Evolutionary conservation across 2,797 vertebrate species (phyloP), one percentile per base, ranked within the genome.

Genomic region (Mus minutoides): DNA sequence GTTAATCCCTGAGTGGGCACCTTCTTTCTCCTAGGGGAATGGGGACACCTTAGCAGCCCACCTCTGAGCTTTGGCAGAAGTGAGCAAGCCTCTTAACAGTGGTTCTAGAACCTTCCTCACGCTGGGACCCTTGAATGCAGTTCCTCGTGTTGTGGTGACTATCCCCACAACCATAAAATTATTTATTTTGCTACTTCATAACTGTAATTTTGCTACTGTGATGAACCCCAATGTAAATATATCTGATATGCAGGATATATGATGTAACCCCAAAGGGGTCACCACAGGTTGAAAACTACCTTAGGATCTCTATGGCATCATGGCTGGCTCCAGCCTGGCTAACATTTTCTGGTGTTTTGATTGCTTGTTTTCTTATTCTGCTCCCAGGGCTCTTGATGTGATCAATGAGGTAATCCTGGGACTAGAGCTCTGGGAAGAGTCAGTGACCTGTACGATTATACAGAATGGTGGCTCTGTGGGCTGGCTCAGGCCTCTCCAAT

Each of bases 271-370:
- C 5, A 22, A 46, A 64, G 60, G 17, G 40, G 60, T 46, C 10
- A 13, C 29, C 14, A 64, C 40, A 84, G 60, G 29, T 40, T 34
- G 10, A 34, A 40, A 84, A 64, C 80, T 24, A 37, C 29, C 40
- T n/a, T 34, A 26, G 13, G 26, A 3, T 4, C 13, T 2, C 13
- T 4, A 10, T 31, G n/a, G 54, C 0, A 4, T 7, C 19, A 14
- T 22, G 40, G 37, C 37, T 62, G 29, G 40, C 4, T 31, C 17
- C 62, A 56, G 56, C 6, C 73, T 16, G 6, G 37, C 34, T 79
- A 7, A 40, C 76, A 31, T 54, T 80, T 67, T 14, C 22, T 52
- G 26, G 34, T 64, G 11, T 6, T 26, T 22, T 54, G 40, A 12
- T 40, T 79, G 21, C 13, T 49, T 86, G 6, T 37, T 22, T 79